phyloP scores from a whole-genome alignment of 2,113 vertebrate species.

The Myiopsitta monachus region DNA sequence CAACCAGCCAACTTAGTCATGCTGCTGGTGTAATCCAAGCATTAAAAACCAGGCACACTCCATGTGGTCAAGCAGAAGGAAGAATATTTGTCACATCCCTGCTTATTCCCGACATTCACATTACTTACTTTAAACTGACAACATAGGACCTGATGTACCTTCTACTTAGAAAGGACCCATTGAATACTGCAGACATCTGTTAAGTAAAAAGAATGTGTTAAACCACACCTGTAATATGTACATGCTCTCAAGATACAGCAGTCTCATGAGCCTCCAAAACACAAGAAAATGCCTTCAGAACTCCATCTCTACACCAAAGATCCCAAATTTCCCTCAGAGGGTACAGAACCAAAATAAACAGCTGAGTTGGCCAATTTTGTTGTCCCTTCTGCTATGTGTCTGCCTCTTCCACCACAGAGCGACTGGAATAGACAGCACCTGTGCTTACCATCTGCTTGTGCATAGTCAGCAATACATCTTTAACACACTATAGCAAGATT shows the following conservation, averaged over 20 bases:
- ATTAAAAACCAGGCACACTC: background rate
- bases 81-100: background rate
- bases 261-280: background rate
- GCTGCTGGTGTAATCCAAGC: background rate
- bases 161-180: conserved; percentile 59
- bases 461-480: background rate
- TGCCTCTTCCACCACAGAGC: background rate
- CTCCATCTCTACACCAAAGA: background rate
- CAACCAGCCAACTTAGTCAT: background rate
- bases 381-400: background rate
- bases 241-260: background rate
- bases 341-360: background rate
- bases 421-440: background rate
- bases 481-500: background rate
- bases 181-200: conserved; percentile 71
- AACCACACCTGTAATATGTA: background rate
- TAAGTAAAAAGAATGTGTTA: conserved; percentile 28
- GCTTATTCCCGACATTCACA: background rate
- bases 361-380: background rate
- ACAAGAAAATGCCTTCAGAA: background rate
- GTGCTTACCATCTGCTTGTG: background rate
- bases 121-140: conserved; percentile 69
- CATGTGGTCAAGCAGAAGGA: background rate
- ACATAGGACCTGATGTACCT: conserved; percentile 65
- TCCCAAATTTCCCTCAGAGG: background rate